phyloP scores from a whole-genome alignment of 2,113 vertebrate species.

The Myrmophylax atrothorax region DNA sequence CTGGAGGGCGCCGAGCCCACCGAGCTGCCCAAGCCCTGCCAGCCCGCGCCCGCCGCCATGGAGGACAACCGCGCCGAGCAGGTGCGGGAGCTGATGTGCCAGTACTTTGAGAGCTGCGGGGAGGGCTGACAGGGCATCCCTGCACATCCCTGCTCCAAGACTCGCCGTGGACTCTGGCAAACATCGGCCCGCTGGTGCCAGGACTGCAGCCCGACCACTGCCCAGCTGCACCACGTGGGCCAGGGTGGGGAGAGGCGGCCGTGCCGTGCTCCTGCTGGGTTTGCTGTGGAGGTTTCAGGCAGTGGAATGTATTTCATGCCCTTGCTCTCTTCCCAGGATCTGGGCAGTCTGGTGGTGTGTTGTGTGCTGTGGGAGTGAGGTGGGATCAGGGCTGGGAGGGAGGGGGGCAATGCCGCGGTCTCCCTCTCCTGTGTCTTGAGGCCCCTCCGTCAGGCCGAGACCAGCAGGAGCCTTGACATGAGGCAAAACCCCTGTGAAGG shows the following conservation, averaged over 20 bases:
- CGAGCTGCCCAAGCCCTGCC: constrained; percentile 55
- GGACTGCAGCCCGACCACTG: not conserved
- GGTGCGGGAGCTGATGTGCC: constrained; percentile 77
- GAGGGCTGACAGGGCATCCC: not conserved
- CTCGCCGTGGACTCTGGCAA: not conserved
- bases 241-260: fast-evolving
- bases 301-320: not conserved
- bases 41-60: not conserved
- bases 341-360: not conserved
- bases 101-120: constrained; percentile 78
- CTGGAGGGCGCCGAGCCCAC: constrained; percentile 53
- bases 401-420: not conserved
- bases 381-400: not conserved
- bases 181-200: fast-evolving
- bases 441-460: not conserved
- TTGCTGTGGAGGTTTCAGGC: not conserved
- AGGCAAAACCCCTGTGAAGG: not conserved
- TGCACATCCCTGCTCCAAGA: fast-evolving
- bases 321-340: not conserved
- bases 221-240: not conserved
- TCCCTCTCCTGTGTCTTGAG: not conserved
- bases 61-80: constrained; percentile 75
- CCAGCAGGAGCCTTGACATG: not conserved
- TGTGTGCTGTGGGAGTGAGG: not conserved
- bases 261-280: fast-evolving